phyloP scores from a whole-genome alignment of 2,888 invertebrate species.

The Lochmaea crataegi region DNA sequence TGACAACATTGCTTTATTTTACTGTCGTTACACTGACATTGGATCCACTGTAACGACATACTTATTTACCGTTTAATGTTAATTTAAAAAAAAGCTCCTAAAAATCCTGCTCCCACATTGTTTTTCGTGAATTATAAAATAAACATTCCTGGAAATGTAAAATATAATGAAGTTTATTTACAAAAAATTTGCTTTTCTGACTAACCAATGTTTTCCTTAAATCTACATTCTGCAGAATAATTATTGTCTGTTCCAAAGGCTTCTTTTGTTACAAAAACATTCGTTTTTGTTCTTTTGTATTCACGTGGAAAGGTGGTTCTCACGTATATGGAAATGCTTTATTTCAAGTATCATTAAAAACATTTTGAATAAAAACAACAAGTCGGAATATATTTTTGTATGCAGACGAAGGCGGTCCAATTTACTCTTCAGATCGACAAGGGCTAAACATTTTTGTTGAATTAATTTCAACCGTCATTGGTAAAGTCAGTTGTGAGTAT shows the following conservation, averaged over 20 bases:
- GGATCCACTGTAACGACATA: no score
- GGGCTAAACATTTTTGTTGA: no score
- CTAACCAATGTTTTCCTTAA: constrained; percentile 2
- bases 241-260: background rate
- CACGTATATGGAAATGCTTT: background rate
- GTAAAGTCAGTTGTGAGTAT: no score
- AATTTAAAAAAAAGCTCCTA: no score
- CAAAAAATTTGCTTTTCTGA: background rate
- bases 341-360: background rate
- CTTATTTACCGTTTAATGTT: no score
- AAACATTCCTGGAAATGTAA: background rate
- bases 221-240: background rate
- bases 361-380: background rate
- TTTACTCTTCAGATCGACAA: no score
- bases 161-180: background rate
- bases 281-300: background rate
- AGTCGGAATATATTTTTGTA: background rate
- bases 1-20: no score
- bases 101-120: background rate
- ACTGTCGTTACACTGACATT: no score
- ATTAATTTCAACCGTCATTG: no score
- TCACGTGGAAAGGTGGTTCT: background rate
- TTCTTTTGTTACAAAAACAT: background rate
- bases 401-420: no score
- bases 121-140: background rate